These are phyloP conservation scores for Drosophila pegasa DNA, from an alignment of 2,888 invertebrate genomes.

Conservation along the genomic window DNA sequence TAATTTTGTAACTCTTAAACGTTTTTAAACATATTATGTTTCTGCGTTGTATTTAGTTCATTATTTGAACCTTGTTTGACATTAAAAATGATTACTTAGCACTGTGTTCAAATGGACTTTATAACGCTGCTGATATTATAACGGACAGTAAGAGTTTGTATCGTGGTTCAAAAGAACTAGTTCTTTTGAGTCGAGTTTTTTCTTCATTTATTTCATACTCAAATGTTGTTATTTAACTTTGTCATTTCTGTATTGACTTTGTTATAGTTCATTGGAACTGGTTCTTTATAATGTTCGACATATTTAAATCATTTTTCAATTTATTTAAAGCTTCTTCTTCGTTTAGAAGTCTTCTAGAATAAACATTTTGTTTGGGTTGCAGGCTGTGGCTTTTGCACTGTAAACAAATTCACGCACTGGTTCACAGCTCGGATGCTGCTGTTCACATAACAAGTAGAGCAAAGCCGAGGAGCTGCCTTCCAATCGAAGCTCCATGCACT, in stretches of 20 bases:
- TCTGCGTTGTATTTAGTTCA: background rate
- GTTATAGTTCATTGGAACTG: background rate
- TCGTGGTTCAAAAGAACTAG: background rate
- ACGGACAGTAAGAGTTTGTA: background rate
- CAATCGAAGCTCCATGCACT: constrained; percentile 2
- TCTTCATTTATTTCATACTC: too few relatives aligned
- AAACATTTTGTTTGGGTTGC: constrained; percentile 38
- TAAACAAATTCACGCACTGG: constrained; percentile 66
- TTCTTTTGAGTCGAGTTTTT: too few relatives aligned
- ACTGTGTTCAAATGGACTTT: background rate
- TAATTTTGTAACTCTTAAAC: too few relatives aligned
- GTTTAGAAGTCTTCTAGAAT: too few relatives aligned
- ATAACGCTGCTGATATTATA: background rate
- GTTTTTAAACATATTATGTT: background rate
- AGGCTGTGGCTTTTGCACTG: constrained; percentile 47
- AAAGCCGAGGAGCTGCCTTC: constrained; percentile 14
- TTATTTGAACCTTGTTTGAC: background rate
- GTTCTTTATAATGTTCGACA: background rate
- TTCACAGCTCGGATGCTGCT: constrained; percentile 23
- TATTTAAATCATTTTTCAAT: background rate
- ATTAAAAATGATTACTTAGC: background rate
- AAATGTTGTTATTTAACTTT: background rate
- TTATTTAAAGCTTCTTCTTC: too few relatives aligned
- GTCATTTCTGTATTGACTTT: background rate
- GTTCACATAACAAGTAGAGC: constrained; percentile 51